These are phyloP conservation scores for Neodon shergylaensis DNA, from an alignment of 2,113 vertebrate genomes.

Conservation along the genomic window DNA sequence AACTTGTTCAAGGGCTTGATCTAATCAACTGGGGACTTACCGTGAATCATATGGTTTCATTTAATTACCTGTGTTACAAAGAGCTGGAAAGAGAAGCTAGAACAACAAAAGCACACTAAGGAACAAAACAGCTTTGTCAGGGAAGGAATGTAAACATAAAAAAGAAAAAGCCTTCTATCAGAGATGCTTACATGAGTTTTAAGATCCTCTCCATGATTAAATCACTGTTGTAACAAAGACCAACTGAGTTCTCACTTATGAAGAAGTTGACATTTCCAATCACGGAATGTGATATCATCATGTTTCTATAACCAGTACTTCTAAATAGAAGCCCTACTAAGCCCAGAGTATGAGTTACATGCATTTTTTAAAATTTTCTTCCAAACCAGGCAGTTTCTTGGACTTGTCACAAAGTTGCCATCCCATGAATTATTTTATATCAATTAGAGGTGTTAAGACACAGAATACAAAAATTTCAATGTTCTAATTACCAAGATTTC, in stretches of 20 bases:
- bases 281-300: not conserved
- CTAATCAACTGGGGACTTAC: constrained; percentile 73
- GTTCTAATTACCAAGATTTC: not conserved
- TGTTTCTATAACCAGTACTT: not conserved
- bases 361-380: not conserved
- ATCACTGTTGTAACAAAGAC: not conserved
- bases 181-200: not conserved
- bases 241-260: not conserved
- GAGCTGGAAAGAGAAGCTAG: constrained; percentile 5
- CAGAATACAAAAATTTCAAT: not conserved
- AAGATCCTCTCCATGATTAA: not conserved
- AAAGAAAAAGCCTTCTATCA: fast-evolving
- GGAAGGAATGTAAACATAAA: not conserved
- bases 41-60: constrained; percentile 44
- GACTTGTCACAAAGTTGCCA: not conserved
- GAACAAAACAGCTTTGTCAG: not conserved
- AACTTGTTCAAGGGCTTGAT: constrained; percentile 78
- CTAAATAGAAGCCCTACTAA: not conserved
- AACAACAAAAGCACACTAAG: constrained; percentile 49
- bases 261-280: constrained; percentile 2
- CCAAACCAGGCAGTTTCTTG: not conserved
- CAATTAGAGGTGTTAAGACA: not conserved
- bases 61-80: constrained; percentile 57
- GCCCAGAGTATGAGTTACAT: not conserved
- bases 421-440: no score